These are phyloP conservation scores for Gymnorhina tibicen DNA, from an alignment of 2,113 vertebrate genomes.

Conservation along the genomic window DNA sequence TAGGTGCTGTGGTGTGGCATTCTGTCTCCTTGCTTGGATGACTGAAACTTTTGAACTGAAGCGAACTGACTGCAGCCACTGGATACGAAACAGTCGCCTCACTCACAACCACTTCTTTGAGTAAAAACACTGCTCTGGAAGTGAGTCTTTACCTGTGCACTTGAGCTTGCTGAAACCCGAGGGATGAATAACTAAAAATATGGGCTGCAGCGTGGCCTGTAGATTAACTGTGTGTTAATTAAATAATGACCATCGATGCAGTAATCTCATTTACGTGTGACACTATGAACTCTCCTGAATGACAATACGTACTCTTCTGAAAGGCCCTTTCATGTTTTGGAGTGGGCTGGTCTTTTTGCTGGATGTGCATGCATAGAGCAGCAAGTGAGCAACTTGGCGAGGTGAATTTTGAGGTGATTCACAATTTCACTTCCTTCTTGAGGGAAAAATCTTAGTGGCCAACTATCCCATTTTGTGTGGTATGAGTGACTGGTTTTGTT, in stretches of 20 bases:
- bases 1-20: background rate
- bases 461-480: background rate
- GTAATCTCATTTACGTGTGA: background rate
- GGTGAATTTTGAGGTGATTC: background rate
- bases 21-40: background rate
- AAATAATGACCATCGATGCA: background rate
- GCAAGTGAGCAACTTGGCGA: fast-evolving
- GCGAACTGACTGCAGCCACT: background rate
- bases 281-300: too few relatives aligned
- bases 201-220: background rate
- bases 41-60: background rate
- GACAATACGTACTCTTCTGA: background rate
- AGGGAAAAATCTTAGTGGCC: background rate
- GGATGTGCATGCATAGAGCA: background rate
- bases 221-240: background rate
- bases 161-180: background rate
- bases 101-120: background rate
- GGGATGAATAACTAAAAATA: background rate
- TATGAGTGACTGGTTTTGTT: background rate
- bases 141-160: background rate
- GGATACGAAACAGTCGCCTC: background rate
- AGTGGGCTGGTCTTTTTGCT: background rate
- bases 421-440: background rate
- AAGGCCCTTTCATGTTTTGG: background rate
- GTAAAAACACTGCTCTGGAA: background rate